Evolutionary conservation across 2,113 vertebrate genomes (phyloP), one percentile per base, ranked within the genome.

Genomic region (Pterocles gutturalis): DNA sequence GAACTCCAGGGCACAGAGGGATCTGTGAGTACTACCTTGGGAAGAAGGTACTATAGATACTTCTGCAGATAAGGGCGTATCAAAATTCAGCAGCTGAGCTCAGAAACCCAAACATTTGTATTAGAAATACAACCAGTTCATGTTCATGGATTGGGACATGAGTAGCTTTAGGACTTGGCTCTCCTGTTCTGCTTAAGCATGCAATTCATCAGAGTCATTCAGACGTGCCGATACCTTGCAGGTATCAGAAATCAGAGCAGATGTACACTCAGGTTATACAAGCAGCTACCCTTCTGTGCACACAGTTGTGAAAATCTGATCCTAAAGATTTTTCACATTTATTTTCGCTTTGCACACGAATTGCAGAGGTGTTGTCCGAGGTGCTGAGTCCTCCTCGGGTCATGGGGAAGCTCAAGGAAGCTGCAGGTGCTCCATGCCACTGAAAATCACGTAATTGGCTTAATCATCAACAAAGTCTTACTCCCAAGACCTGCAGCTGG

Each of bases 281-380:
- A 48, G 6, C n/a, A 53, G 70, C 26, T 7, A 29, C 57, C 25
- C 51, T 62, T 22, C 88, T 51, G 49, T 5, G 46, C 71, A 13
- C 0, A 0, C 58, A 10, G 28, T 2, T 7, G 43, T 9, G 46
- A 38, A 21, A 38, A 75, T 2, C 67, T 22, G 31, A 0, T 3
- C 64, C 8, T 1, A 1, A 24, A 38, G n/a, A 19, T 4, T 5
- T 13, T 8, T 5, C 11, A 46, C 43, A 0, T 13, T 22, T 5
- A 1, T 43, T 43, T 12, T 10, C 2, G 3, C 62, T 4, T 31
- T 17, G 54, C 54, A 25, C 26, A 2, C 2, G 10, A 20, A 2
- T 5, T 12, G 28, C 10, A 20, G 81, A 89, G 94, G 86, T 95
- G 92, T 95, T 97, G 95, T 97, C 96, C 94, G 96, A 97, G 97